Base-by-base conservation (phyloP, 2,113 vertebrate species). In the Triplophysa tibetana region DNA sequence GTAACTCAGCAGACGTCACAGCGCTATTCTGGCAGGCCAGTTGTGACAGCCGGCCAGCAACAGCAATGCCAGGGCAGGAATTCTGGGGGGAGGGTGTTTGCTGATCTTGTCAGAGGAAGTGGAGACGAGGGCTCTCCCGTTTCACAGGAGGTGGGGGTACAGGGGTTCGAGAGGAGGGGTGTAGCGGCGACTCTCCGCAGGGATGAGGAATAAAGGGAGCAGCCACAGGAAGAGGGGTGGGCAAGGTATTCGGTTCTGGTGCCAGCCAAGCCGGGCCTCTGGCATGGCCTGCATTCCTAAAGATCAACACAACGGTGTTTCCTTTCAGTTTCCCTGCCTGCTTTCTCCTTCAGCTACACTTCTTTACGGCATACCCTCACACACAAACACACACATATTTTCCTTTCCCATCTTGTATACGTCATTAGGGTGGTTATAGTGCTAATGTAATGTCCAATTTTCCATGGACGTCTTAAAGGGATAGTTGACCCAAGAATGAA, bases 231-330 rank as follows among this genome's bases (percentile, higher is more conserved):
- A 87, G 83, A 79, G 70, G 80, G 85, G 81, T 82, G 85, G 78
- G 72, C 73, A 85, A 90, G 87, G 88, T 88, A 92, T 94, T 91
- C 91, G 87, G 81, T 88, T 92, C 87, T 91, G 92, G 91, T 93
- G 91, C 92, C 92, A 92, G 92, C 86, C 75, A 81, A 92, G 88
- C 88, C 88, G 88, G 89, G 84, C 77, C 84, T 91, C 87, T 90
- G 90, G 89, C 88, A 90, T 92, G 87, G 29, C 29, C 85, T 82
- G 72, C 90, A 92, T 94, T 93, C 92, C 91, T 78, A 85, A 87
- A 92, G 91, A 92, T 93, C 91, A 93, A 91, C 91, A 88, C 89
- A 85, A 82, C 73, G 85, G 91, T 91, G 90, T 93, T 93, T 91
- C 87, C 89, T 94, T 94, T 93, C 92, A 91, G 77, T 76, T 83